Conservation (phyloP, 1,140 invertebrate genomes). For the Drosophila pachea region DNA sequence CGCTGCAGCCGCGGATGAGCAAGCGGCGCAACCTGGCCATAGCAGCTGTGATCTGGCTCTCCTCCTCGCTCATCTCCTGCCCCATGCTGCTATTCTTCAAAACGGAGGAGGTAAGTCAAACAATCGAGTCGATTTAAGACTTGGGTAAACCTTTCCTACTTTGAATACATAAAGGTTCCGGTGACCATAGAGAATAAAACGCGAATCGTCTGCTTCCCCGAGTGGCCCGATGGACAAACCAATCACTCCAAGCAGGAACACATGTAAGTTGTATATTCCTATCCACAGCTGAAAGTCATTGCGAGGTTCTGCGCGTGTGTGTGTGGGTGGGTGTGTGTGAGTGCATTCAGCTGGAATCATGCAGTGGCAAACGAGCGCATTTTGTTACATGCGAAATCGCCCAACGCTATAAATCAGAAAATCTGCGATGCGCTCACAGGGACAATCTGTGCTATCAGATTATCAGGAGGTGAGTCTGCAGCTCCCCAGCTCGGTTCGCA, state of each 20-base stretch:
- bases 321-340: conserved; percentile 2
- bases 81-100: conserved; percentile 92
- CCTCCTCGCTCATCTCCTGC: conserved; percentile 86
- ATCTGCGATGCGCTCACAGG: conserved; percentile 39
- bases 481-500: not conserved
- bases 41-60: conserved; percentile 88
- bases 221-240: conserved; percentile 89
- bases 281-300: not conserved
- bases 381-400: conserved; percentile 24
- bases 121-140: not conserved
- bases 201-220: conserved; percentile 87
- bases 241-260: conserved; percentile 87
- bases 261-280: conserved; percentile 83
- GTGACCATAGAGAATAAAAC: conserved; percentile 80
- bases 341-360: not conserved
- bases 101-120: conserved; percentile 80
- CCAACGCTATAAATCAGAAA: conserved; percentile 40
- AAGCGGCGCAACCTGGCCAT: conserved; percentile 89
- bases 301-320: not conserved
- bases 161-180: conserved; percentile 23
- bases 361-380: conserved; percentile 4
- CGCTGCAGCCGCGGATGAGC: conserved; percentile 90
- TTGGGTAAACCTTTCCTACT: not conserved
- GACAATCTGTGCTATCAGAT: conserved; percentile 27
- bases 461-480: conserved; percentile 14